These are phyloP conservation scores for Entomyzon cyanotis DNA, from an alignment of 2,113 vertebrate species.

Conservation along the genomic window DNA sequence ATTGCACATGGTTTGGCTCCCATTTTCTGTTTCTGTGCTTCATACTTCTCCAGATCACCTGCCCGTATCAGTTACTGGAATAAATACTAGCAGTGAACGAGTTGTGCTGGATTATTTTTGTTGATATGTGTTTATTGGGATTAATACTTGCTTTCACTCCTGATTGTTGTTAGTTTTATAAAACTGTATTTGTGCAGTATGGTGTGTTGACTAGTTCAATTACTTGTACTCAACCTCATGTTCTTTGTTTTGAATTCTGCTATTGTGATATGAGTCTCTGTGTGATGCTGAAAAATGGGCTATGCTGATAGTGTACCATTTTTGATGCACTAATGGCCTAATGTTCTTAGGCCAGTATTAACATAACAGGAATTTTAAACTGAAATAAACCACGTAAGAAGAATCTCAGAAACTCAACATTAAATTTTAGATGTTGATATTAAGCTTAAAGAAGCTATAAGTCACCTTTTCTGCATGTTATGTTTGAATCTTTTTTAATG, in stretches of 20 bases:
- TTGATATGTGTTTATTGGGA: not conserved
- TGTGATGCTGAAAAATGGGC: not conserved
- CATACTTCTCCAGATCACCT: rapidly evolving
- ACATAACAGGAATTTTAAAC: not conserved
- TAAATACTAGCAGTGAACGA: not conserved
- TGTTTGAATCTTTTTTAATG: not conserved
- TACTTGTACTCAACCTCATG: rapidly evolving
- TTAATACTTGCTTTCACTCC: not conserved
- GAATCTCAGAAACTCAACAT: not conserved
- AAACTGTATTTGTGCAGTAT: not conserved
- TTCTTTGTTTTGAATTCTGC: not conserved
- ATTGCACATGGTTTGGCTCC: not conserved
- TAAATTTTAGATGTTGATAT: not conserved
- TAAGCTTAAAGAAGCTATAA: not conserved
- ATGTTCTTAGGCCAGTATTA: not conserved
- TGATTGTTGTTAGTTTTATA: not conserved
- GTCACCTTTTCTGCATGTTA: not conserved
- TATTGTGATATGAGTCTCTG: not conserved
- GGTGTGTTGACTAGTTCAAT: not conserved
- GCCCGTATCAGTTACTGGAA: not conserved
- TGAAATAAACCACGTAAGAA: not conserved
- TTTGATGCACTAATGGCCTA: not conserved
- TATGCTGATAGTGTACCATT: not conserved
- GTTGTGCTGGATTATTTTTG: not conserved
- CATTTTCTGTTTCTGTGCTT: not conserved